Conservation (phyloP, 2,888 invertebrate genomes). For the Drosophila meridiana region DNA sequence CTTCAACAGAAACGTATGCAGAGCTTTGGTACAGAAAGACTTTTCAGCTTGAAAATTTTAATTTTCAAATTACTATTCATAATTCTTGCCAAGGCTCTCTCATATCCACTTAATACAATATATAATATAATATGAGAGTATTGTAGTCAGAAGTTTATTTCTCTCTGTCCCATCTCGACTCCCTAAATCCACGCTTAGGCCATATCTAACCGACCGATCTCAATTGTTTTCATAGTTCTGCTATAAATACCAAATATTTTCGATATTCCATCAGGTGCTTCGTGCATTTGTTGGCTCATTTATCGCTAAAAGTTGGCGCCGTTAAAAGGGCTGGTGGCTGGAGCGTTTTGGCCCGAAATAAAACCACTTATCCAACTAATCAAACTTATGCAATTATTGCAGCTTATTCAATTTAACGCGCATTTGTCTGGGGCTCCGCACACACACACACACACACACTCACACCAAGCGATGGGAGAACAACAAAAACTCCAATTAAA, state of each 20-base stretch:
- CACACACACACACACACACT: neutral
- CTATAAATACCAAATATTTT: neutral
- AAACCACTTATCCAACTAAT: slow-evolving; percentile 65
- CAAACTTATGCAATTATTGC: slow-evolving; percentile 75
- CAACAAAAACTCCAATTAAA: slow-evolving; percentile 65
- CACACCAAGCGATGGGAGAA: slow-evolving; percentile 7
- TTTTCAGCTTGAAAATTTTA: no score
- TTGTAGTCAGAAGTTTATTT: no score
- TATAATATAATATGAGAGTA: no score
- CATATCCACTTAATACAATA: no score
- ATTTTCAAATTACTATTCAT: no score
- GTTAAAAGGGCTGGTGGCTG: slow-evolving; percentile 11
- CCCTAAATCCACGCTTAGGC: no score
- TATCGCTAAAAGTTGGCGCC: neutral
- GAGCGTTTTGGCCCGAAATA: slow-evolving; percentile 41
- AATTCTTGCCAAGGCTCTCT: no score
- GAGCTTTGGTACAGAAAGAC: no score
- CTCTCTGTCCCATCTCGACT: no score
- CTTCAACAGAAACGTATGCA: no score
- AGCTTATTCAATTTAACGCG: slow-evolving; percentile 65
- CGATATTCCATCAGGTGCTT: neutral
- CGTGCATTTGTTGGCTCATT: neutral
- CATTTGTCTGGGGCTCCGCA: slow-evolving; percentile 35
- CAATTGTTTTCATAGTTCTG: neutral
- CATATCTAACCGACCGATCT: neutral